Conservation (phyloP, 1,140 invertebrate species). For the Coboldia fuscipes region DNA sequence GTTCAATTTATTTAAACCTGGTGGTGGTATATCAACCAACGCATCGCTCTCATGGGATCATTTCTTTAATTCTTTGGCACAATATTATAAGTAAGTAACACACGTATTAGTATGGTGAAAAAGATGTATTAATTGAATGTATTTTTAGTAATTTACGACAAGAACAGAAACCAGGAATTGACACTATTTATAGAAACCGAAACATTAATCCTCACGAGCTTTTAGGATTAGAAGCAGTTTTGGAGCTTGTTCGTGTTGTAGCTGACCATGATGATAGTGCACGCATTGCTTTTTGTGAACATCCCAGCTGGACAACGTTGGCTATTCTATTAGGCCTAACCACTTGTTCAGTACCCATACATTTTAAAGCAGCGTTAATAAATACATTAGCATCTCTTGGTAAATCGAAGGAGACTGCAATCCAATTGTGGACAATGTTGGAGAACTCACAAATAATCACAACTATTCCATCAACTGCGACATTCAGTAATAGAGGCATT, state of each 20-base stretch:
- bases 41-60: constrained; percentile 63
- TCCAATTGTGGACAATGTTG: constrained; percentile 64
- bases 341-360: constrained; percentile 63
- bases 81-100: constrained; percentile 37
- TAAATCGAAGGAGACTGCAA: constrained; percentile 47
- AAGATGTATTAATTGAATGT: not conserved
- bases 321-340: constrained; percentile 62
- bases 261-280: constrained; percentile 58
- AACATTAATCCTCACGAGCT: constrained; percentile 66
- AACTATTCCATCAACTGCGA: constrained; percentile 37
- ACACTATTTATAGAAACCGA: constrained; percentile 39
- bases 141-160: constrained; percentile 26
- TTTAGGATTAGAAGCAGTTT: constrained; percentile 63
- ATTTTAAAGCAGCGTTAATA: constrained; percentile 65
- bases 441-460: constrained; percentile 67
- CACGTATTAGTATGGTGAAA: not conserved
- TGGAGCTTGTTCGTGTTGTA: constrained; percentile 54
- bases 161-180: constrained; percentile 35
- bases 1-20: constrained; percentile 65
- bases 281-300: constrained; percentile 59
- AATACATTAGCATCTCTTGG: constrained; percentile 54
- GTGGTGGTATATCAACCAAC: constrained; percentile 21
- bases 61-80: constrained; percentile 64
- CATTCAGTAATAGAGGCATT: constrained; percentile 30
- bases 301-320: constrained; percentile 64